Evolutionary conservation across 2,113 vertebrate genomes (phyloP), one percentile per base, ranked within the genome.

Genomic region (Lepus timidus): DNA sequence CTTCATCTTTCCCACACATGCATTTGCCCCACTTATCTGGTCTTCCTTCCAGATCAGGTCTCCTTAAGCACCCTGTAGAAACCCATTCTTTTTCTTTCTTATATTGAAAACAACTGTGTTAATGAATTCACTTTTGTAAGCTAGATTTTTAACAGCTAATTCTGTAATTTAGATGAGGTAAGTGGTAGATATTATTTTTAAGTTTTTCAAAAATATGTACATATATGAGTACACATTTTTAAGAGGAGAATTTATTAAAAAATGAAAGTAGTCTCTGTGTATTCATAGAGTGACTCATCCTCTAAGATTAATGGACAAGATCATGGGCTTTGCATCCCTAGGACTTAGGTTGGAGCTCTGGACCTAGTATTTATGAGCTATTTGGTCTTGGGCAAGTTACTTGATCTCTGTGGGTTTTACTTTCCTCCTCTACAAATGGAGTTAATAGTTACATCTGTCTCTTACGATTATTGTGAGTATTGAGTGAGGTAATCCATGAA

Each of bases 121-220:
- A 29, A 80, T 52, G 58, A 14, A 74, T 36, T 78, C 20, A 36
- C 9, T 81, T 87, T 62, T 76, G 44, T 36, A 88, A 84, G 61
- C 14, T 92, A 16, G 9, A 13, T 68, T 83, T 86, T 75, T 19
- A 51, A 71, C 3, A 71, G 44, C 78, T 44, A 83, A n/a, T 33
- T 81, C 52, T 2, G 44, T 73, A 39, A 80, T 65, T 85, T 80
- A 88, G 55, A 58, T 83, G 65, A 27, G 27, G 11, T 83, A 87
- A 64, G 51, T 84, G 49, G 55, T 80, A 27, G 25, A 2, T 10
- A 58, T 61, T n/a, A 33, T 87, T 94, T 82, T 52, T 83, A 3
- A 85, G 78, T 84, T 92, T 86, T 86, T 13, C 23, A 78, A 82
- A 93, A 84, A 83, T 65, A 29, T 33, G 10, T 39, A 76, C 12